A percentile compares a stretch with the other conserved stretches of the same genome.
Evolutionary conservation across 2,113 vertebrate species (phyloP).

Genomic region (Nerophis lumbriciformis): DNA sequence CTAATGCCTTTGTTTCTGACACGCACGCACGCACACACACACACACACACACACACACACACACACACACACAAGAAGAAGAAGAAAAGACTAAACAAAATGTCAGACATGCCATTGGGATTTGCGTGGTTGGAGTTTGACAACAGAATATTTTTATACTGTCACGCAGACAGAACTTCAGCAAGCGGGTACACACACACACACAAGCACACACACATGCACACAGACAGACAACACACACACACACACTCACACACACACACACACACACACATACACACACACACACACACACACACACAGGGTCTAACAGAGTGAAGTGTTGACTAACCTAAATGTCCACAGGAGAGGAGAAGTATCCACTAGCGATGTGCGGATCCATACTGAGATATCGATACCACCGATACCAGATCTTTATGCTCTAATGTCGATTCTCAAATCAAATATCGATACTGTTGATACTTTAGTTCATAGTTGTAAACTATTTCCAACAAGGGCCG

Average conservation of each 20-base stretch:
- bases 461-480: too few species aligned
- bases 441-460: too few species aligned
- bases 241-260: not conserved
- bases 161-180: slow-evolving; percentile 15
- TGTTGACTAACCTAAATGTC: too few species aligned
- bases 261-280: not conserved
- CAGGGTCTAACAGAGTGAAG: not conserved
- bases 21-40: slow-evolving; percentile 4
- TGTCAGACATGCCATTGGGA: slow-evolving; percentile 37
- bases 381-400: too few species aligned
- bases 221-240: too few species aligned
- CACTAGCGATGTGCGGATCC: too few species aligned
- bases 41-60: too few species aligned
- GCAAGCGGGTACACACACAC: slow-evolving; percentile 1
- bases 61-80: too few species aligned
- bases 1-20: slow-evolving; percentile 29
- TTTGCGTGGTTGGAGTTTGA: slow-evolving; percentile 32
- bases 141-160: slow-evolving; percentile 10
- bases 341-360: too few species aligned
- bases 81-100: slow-evolving; percentile 7
- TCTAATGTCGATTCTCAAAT: too few species aligned
- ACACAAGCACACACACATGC: not conserved
- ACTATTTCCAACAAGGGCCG: too few species aligned
- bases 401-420: too few species aligned
- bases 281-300: not conserved